A percentile compares a stretch with the other conserved stretches of the same genome.
These are phyloP conservation scores for Euwallacea fornicatus DNA, from an alignment of 1,140 invertebrate species.

Conservation along the genomic window DNA sequence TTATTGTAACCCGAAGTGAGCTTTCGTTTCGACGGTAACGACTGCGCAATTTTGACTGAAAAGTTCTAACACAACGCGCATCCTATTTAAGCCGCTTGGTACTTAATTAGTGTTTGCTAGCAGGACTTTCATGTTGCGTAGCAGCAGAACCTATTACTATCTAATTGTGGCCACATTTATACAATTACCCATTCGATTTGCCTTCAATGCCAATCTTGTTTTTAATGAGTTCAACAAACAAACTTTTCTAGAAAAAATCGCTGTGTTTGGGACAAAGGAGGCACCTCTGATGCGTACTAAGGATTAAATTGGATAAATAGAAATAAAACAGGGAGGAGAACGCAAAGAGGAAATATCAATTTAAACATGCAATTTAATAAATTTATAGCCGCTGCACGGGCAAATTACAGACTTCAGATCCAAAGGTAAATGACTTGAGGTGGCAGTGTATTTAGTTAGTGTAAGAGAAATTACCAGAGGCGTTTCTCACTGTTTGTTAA, in stretches of 20 bases:
- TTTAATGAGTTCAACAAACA: background rate
- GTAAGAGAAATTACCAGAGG: no score
- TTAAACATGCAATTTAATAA: conserved; percentile 20
- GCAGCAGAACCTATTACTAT: conserved; percentile 22
- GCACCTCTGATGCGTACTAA: background rate
- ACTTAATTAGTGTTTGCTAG: background rate
- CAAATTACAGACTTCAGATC: background rate
- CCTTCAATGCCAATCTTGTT: conserved; percentile 34
- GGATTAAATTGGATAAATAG: background rate
- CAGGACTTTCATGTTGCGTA: conserved; percentile 20
- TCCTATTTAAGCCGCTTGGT: no score
- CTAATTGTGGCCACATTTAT: conserved; percentile 36
- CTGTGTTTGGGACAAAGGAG: no score
- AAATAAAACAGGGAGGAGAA: conserved; percentile 15
- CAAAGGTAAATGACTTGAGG: conserved; percentile 17
- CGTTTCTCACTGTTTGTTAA: no score
- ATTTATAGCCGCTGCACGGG: conserved; percentile 4
- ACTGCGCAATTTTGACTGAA: no score
- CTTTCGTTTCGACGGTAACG: no score
- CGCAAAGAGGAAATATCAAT: conserved; percentile 19
- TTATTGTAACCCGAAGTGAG: no score
- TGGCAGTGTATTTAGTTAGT: background rate
- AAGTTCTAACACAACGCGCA: no score
- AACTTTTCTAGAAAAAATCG: background rate
- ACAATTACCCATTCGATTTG: conserved; percentile 38